Evolutionary conservation across 2,888 invertebrate genomes (phyloP).

Genomic region (Panzeria rudis): DNA sequence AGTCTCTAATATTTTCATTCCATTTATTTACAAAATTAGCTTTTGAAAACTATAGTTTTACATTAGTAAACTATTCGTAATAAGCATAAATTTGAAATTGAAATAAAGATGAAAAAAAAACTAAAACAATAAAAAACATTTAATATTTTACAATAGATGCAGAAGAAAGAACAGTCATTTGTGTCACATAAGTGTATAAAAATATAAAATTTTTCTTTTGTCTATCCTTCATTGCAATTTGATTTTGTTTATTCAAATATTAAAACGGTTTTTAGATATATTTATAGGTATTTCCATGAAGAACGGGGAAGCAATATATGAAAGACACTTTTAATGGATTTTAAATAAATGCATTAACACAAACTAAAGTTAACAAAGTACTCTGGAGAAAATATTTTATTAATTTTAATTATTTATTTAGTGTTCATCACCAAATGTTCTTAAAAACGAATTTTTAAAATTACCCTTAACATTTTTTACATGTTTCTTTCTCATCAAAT

Average conservation of each 20-base stretch:
- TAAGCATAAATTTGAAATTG: slow-evolving; percentile 33
- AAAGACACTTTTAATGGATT: too few relatives aligned
- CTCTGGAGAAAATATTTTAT: too few relatives aligned
- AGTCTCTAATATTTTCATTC: neutral
- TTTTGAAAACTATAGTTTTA: slow-evolving; percentile 19
- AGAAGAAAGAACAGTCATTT: neutral
- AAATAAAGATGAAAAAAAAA: neutral
- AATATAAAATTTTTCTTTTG: slow-evolving; percentile 52
- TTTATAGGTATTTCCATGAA: slow-evolving; percentile 36
- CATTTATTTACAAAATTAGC: neutral
- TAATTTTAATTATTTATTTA: too few relatives aligned
- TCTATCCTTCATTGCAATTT: slow-evolving; percentile 35
- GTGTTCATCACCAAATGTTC: too few relatives aligned
- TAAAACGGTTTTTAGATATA: neutral
- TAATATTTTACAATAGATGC: slow-evolving; percentile 38
- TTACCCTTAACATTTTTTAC: too few relatives aligned
- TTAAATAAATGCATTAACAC: too few relatives aligned
- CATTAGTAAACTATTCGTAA: slow-evolving; percentile 18
- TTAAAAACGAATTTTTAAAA: too few relatives aligned
- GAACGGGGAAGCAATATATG: too few relatives aligned
- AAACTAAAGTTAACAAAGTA: too few relatives aligned
- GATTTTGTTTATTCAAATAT: slow-evolving; percentile 30
- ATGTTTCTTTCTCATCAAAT: too few relatives aligned
- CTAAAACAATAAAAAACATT: slow-evolving; percentile 43
- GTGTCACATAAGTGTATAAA: slow-evolving; percentile 16